Evolutionary conservation across 2,113 vertebrate species (phyloP), one percentile per base, ranked within the genome.

Genomic region (Ginglymostoma cirratum): DNA sequence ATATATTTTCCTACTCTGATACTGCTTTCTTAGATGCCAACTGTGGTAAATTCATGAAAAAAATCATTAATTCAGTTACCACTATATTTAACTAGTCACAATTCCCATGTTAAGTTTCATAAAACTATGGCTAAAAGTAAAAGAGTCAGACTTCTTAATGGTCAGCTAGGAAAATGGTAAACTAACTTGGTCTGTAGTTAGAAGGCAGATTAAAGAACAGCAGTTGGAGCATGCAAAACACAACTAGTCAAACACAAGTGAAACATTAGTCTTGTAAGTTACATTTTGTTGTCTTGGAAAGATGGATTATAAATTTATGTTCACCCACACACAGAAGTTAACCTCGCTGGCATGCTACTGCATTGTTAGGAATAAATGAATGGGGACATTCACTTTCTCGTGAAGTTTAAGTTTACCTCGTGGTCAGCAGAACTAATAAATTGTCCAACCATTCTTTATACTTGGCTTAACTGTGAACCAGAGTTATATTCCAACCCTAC

Each of bases 91-190:
- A 93, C 34, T 67, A n/a, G 34, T 67, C 61, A 61, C 52, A 66
- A 66, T 93, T 66, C 38, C 65, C 61, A 67, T 30, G 6, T 61
- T 10, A 21, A n/a, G 17, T 34, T 93, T 66, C 14, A 38, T 8
- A 93, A 92, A 61, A 92, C 55, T n/a, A 42, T 21, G 48, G 27
- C 34, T 90, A 65, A 92, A 92, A 92, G 38, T 92, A 92, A 66
- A n/a, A 92, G 65, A n/a, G 61, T 34, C 87, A 92, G 52, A n/a
- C 38, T 15, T 5, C n/a, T 38, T 65, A 55, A 92, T 21, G 61
- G 19, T 45, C 34, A 10, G n/a, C 34, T 34, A n/a, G 61, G 34
- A 61, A 93, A 93, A 67, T 66, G n/a, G 5, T 23, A 66, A 61
- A 15, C 5, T 67, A 19, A 66, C 66, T 93, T 93, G 34, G 34